phyloP scores from a whole-genome alignment of 64 coral and sea anemone genomes.

The Montipora sp. region DNA sequence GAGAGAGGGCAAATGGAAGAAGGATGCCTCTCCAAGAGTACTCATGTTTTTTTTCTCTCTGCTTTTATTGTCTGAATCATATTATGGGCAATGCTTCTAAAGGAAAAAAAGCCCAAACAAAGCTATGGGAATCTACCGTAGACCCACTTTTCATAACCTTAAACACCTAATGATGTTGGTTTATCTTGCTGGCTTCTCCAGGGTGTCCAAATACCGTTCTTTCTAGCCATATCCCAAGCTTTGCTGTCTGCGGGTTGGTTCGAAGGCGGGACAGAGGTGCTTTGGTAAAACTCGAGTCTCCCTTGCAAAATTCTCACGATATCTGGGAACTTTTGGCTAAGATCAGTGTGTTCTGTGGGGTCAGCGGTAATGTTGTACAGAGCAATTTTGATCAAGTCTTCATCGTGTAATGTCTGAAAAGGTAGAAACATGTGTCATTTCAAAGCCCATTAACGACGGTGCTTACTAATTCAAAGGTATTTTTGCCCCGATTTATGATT shows the following conservation, averaged over 20 bases:
- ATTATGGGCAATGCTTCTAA: no score
- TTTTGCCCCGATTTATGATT: no score
- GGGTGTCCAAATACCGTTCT: constrained; percentile 33
- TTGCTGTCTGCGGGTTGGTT: constrained; percentile 22
- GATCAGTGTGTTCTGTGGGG: constrained; percentile 14
- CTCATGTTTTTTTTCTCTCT: no score
- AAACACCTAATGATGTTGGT: no score
- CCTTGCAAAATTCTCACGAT: constrained; percentile 12
- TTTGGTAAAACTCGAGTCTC: constrained; percentile 10
- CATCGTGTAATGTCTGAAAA: background rate
- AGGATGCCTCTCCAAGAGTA: no score
- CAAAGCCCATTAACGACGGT: no score
- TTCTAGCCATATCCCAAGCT: constrained; percentile 17
- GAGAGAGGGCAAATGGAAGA: no score
- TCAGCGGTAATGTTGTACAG: constrained; percentile 52
- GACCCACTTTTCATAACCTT: no score
- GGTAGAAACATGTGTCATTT: background rate
- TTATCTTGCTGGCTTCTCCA: background rate
- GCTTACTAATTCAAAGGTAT: no score
- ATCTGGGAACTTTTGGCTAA: constrained; percentile 31
- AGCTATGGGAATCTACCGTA: no score
- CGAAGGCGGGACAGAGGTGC: constrained; percentile 2
- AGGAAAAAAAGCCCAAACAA: no score
- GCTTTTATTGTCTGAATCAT: no score
- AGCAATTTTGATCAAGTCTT: constrained; percentile 19